Conservation (phyloP, 2,888 invertebrate species). For the Amphiduros pacificus region DNA sequence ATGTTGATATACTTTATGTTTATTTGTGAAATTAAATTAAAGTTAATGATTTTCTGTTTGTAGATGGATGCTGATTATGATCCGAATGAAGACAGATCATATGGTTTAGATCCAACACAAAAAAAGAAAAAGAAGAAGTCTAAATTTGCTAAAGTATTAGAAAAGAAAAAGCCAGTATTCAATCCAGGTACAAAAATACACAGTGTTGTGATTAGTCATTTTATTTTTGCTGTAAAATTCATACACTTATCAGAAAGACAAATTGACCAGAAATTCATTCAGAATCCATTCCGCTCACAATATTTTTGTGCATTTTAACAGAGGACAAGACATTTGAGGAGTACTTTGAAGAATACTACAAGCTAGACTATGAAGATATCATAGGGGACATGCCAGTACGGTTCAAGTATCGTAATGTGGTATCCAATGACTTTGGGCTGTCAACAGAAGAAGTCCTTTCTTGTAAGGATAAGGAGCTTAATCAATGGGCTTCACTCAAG, state of each 20-base stretch:
- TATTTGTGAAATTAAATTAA: not conserved
- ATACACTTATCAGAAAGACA: too few species aligned
- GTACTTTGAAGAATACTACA: slow-evolving; percentile 93
- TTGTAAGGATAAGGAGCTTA: slow-evolving; percentile 84
- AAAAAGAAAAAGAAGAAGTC: slow-evolving; percentile 67
- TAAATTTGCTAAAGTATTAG: slow-evolving; percentile 75
- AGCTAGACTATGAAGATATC: slow-evolving; percentile 92
- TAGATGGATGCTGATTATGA: slow-evolving; percentile 88
- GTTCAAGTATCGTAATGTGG: slow-evolving; percentile 85
- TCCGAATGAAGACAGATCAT: slow-evolving; percentile 63
- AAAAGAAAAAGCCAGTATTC: slow-evolving; percentile 79
- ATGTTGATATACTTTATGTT: not conserved
- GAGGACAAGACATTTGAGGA: slow-evolving; percentile 74
- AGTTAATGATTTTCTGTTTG: not conserved
- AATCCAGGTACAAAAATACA: slow-evolving; percentile 68
- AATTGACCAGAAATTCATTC: too few species aligned
- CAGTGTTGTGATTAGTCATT: not conserved
- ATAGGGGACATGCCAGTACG: slow-evolving; percentile 84
- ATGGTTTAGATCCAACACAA: slow-evolving; percentile 30
- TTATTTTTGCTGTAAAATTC: too few species aligned
- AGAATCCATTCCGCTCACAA: too few species aligned
- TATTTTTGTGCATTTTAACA: too few species aligned
- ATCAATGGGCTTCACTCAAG: slow-evolving; percentile 92
- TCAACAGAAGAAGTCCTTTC: slow-evolving; percentile 79
- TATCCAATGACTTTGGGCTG: slow-evolving; percentile 83